A percentile compares a stretch with the other conserved stretches of the same genome.
Evolutionary conservation across 2,888 invertebrate genomes (phyloP).

Genomic region (Slavum lentiscoides): DNA sequence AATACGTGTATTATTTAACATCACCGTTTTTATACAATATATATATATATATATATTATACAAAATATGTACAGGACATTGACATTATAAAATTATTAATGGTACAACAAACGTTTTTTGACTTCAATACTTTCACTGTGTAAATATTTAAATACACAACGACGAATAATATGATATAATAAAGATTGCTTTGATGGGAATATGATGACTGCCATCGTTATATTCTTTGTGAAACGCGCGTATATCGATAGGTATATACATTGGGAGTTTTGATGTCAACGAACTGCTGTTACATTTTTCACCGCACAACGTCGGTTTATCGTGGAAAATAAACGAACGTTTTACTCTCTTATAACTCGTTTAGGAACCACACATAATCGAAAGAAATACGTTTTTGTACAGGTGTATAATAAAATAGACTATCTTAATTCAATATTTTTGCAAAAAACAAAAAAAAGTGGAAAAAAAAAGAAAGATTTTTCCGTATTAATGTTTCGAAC

Average conservation of each 20-base stretch:
- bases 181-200: background rate
- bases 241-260: slow-evolving; percentile 7
- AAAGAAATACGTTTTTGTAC: background rate
- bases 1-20: too few species aligned
- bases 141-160: background rate
- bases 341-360: background rate
- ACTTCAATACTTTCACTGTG: slow-evolving; percentile 19
- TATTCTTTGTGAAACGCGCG: slow-evolving; percentile 19
- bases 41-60: too few species aligned
- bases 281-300: slow-evolving; percentile 19
- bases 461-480: background rate
- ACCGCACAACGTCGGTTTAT: background rate
- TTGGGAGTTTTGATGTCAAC: slow-evolving; percentile 23
- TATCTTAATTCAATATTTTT: background rate
- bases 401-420: background rate
- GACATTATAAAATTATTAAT: too few species aligned
- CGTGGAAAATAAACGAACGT: slow-evolving; percentile 10
- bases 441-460: background rate
- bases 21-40: too few species aligned
- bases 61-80: too few species aligned
- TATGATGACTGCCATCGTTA: slow-evolving; percentile 12
- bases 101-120: background rate
- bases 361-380: background rate
- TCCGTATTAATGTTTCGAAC: background rate
- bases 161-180: slow-evolving; percentile 9